Base-by-base conservation (phyloP, 1,140 invertebrate genomes). In the Laodelphax striatellus region DNA sequence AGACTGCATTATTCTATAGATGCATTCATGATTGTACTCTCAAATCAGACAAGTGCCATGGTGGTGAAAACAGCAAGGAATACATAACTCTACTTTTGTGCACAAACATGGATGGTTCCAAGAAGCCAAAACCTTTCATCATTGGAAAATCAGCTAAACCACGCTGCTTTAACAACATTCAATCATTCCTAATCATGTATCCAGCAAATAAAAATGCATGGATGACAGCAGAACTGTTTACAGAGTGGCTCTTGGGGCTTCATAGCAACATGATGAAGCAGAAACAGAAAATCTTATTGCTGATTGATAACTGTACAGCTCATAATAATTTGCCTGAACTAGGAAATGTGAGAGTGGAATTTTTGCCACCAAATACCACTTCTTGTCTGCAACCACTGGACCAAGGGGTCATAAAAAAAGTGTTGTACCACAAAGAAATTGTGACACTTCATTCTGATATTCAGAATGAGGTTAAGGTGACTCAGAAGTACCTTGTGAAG, bases 361-460 rank as follows among this genome's bases (percentile, higher is more conserved):
- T 73, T 66, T 65, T 79, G 22, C 75, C 75, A 31, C 65, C 71
- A 17, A 79, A 79, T 65, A 75, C 71, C 4, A 78, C 76, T 21
- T 71, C 70, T 8, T 64, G 70, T 52, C 62, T 78, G n/a, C 75
- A 80, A 65, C 75, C 73, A 42, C 65, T 79, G 62, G 73, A 79
- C 66, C 71, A 72, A 67, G 72, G 73, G 17, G 71, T 79, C 44
- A 79, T 77, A 59, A 31, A 65, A 68, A 72, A 73, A 65, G 58
- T 58, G 28, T 65, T 44, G 16, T 62, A 62, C 28, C 28, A 31
- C 28, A 31, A 31, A 31, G 28, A 31, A 31, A 31, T 31, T 9
- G 28, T 58, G 42, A 43, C n/a, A n/a, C n/a, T n/a, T n/a, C n/a
- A n/a, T n/a, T n/a, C n/a, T n/a, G n/a, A n/a, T 11, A 28, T 52